Base-by-base conservation (phyloP, 2,113 vertebrate species). In the Pelodiscus sinensis region DNA sequence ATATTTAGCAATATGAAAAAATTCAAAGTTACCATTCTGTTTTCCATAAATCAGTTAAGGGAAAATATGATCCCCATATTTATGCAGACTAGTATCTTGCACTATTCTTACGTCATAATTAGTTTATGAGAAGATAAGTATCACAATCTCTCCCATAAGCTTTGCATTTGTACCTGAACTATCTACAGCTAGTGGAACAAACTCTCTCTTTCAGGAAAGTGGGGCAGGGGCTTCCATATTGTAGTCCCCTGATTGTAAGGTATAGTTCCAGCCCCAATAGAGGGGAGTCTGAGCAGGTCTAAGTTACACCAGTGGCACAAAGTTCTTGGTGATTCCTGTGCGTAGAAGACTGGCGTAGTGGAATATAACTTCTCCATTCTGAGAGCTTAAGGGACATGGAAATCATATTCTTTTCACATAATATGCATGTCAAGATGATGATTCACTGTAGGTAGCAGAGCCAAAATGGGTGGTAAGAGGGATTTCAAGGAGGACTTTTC, bases 401-500 rank as follows among this genome's bases (percentile, higher is more conserved):
- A 95, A 94, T 44, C 52, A n/a, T 85, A 58, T 85, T 29, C 31
- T 91, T 95, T 92, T 58, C 52, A 71, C 35, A 1, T 4, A 94
- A 88, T 12, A 55, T 92, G 92, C 89, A 94, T 93, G 88, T 0
- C 0, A 65, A 93, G 87, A 52, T 94, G 90, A 85, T 93, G 93
- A 85, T 93, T 91, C 93, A 82, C 77, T 83, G 57, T 51, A 94
- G 85, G 94, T 52, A 95, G 55, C 25, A 24, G 35, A 83, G 81
- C 57, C 94, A 86, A 94, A 96, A 94, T 94, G 85, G 90, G 87
- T 95, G 82, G 88, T 86, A 79, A 88, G 90, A 94, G 21, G 35
- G 27, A 83, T 35, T 65, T 27, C 85, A 35, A 84, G 44, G 80
- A 31, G 79, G 62, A 79, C 22, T 96, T 94, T 84, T 89, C 88